A percentile compares a stretch with the other conserved stretches of the same genome.
These are phyloP conservation scores for Sitodiplosis mosellana DNA, from an alignment of 1,140 invertebrate genomes.

Conservation along the genomic window DNA sequence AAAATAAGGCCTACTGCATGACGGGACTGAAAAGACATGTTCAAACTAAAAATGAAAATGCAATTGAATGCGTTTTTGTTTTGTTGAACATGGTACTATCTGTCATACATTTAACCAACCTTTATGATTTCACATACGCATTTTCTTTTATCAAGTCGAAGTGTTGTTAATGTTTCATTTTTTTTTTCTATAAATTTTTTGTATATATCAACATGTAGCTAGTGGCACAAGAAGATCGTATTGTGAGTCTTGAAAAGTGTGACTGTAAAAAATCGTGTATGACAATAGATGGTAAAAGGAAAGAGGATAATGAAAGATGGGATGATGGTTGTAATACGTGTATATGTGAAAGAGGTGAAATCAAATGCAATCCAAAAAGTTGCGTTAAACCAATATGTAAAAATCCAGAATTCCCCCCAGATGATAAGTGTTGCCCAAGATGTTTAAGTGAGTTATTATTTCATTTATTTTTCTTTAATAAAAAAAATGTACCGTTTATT, in stretches of 20 bases:
- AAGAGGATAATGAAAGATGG: conserved; percentile 66
- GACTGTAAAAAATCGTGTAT: conserved; percentile 73
- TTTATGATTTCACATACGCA: too few relatives aligned
- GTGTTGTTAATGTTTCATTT: neutral
- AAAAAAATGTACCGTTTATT: neutral
- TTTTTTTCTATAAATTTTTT: neutral
- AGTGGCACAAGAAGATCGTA: conserved; percentile 50
- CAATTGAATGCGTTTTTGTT: too few relatives aligned
- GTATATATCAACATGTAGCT: conserved; percentile 33
- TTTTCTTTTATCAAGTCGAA: neutral
- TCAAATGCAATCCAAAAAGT: conserved; percentile 57
- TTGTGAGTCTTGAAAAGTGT: conserved; percentile 64
- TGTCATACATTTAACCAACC: too few relatives aligned
- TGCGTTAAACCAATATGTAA: conserved; percentile 59
- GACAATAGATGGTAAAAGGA: conserved; percentile 52
- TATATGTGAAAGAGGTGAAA: conserved; percentile 67
- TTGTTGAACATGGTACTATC: too few relatives aligned
- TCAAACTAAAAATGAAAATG: too few relatives aligned
- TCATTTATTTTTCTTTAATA: conserved; percentile 3
- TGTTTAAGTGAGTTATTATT: conserved; percentile 46
- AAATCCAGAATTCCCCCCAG: conserved; percentile 50
- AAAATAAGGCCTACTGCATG: too few relatives aligned
- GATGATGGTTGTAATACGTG: conserved; percentile 62
- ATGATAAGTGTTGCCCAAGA: conserved; percentile 66
- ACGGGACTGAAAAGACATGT: too few relatives aligned